Percentiles rank a stretch among this genome's conserved stretches.
These are phyloP conservation scores for Rhinoraja longicauda DNA, from an alignment of 2,797 vertebrate species.

Conservation along the genomic window DNA sequence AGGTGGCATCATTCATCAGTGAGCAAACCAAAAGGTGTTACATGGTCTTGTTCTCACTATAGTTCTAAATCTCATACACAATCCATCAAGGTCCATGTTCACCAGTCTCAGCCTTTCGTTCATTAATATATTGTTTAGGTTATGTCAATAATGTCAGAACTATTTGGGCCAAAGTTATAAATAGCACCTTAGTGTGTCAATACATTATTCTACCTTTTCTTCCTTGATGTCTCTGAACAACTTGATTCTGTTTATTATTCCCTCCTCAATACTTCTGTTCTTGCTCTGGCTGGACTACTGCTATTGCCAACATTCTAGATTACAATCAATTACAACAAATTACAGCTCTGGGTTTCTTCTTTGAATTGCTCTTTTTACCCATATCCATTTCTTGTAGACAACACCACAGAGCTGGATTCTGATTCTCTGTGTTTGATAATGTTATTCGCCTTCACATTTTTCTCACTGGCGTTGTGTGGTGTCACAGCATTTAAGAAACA, in stretches of 20 bases:
- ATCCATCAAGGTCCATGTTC: background rate
- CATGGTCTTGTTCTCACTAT: no score
- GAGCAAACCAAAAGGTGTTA: no score
- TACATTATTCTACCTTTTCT: background rate
- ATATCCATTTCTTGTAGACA: background rate
- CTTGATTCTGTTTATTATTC: background rate
- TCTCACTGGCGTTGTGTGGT: background rate
- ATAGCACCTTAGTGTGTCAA: background rate
- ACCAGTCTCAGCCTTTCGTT: background rate
- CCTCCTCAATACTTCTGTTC: background rate
- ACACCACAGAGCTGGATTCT: background rate
- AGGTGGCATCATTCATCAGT: no score
- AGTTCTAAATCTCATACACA: no score
- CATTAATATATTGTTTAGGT: background rate
- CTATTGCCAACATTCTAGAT: no score
- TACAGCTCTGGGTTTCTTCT: background rate
- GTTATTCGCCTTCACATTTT: background rate
- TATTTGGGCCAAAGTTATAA: background rate
- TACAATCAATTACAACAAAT: no score
- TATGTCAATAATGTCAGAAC: background rate
- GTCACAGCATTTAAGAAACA: background rate
- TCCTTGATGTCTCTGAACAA: background rate
- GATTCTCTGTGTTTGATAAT: background rate
- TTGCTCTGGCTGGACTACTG: background rate
- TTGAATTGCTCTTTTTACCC: background rate